Evolutionary conservation across 2,113 vertebrate genomes (phyloP).

Genomic region (Syngnathus scovelli): DNA sequence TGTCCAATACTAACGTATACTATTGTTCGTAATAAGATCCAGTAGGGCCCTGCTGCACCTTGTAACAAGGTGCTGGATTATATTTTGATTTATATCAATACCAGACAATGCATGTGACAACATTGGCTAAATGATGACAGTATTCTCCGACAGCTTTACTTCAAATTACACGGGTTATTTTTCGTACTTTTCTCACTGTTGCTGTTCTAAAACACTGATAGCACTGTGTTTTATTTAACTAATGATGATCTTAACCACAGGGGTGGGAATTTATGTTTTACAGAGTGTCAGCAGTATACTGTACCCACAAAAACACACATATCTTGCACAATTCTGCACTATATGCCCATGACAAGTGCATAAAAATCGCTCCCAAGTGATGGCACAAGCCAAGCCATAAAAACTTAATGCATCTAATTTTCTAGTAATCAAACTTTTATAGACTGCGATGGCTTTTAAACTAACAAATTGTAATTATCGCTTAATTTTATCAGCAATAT

Average conservation of each 20-base stretch:
- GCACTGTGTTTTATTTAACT: constrained; percentile 27
- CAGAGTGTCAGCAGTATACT: constrained; percentile 48
- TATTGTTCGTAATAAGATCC: constrained; percentile 54
- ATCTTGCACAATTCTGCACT: constrained; percentile 54
- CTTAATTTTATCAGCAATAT: constrained; percentile 93
- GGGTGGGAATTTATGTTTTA: constrained; percentile 43
- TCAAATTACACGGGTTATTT: constrained; percentile 36
- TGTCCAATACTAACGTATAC: constrained; percentile 46
- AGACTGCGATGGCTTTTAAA: constrained; percentile 93
- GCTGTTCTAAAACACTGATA: constrained; percentile 14
- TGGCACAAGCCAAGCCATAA: constrained; percentile 92
- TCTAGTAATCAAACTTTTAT: constrained; percentile 99
- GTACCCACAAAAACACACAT: constrained; percentile 31
- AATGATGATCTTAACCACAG: constrained; percentile 42
- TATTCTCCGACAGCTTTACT: constrained; percentile 35
- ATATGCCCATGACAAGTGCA: constrained; percentile 75
- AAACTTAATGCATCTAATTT: constrained; percentile 89
- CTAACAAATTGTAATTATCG: constrained; percentile 98
- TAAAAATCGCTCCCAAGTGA: constrained; percentile 91
- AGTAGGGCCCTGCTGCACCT: constrained; percentile 42
- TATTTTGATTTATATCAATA: constrained; percentile 24
- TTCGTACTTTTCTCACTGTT: constrained; percentile 49
- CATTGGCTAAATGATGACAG: constrained; percentile 21
- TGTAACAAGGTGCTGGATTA: constrained; percentile 20
- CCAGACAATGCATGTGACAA: constrained; percentile 33